phyloP scores from a whole-genome alignment of 2,888 invertebrate genomes.

The Ommatoiulus sabulosus region DNA sequence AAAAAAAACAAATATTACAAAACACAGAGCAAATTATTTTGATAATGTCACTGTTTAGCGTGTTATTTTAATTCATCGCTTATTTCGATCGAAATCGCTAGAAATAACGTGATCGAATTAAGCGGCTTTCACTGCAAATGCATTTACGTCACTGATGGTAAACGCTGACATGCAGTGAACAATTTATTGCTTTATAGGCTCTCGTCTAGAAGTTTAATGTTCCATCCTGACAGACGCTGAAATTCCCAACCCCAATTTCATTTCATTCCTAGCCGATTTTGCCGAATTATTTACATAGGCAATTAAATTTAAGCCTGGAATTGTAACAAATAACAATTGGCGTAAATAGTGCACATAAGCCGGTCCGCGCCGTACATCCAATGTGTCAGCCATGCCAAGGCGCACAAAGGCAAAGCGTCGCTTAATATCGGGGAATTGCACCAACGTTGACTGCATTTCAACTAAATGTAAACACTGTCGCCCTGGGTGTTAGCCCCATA shows the following conservation, averaged over 20 bases:
- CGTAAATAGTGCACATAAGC: not conserved
- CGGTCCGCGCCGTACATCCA: not conserved
- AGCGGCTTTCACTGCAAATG: too few species aligned
- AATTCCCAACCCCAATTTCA: not conserved
- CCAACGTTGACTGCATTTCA: constrained; percentile 50
- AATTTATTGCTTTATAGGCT: not conserved
- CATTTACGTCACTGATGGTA: not conserved
- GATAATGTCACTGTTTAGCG: too few species aligned
- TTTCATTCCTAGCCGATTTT: not conserved
- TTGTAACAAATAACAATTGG: not conserved
- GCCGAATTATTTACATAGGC: not conserved
- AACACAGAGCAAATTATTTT: too few species aligned
- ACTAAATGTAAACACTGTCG: constrained; percentile 54
- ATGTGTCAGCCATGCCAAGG: not conserved
- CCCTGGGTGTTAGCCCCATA: constrained; percentile 51
- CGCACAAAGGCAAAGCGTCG: constrained; percentile 24
- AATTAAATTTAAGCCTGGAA: constrained; percentile 13
- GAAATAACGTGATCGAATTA: too few species aligned
- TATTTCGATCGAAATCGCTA: too few species aligned
- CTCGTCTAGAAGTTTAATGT: not conserved
- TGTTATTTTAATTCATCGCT: too few species aligned
- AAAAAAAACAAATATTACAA: too few species aligned
- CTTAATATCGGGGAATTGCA: constrained; percentile 42
- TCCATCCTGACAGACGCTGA: not conserved
- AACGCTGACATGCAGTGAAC: not conserved